Evolutionary conservation across 2,113 vertebrate genomes (phyloP).

Genomic region (Gobius niger): DNA sequence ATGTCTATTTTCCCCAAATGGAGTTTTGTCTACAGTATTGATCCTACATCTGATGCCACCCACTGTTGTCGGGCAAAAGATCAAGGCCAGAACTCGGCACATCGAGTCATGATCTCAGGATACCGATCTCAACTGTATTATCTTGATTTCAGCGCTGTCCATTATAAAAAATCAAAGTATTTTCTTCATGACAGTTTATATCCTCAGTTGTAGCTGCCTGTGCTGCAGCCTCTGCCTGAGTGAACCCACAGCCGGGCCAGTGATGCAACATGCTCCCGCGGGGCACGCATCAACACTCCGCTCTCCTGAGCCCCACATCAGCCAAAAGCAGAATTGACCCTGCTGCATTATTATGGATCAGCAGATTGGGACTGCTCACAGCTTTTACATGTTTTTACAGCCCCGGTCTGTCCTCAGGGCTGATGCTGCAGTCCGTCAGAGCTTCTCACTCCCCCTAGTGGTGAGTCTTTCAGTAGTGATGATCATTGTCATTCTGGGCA

Average conservation of each 20-base stretch:
- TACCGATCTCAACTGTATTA: too few species aligned
- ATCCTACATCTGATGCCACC: too few species aligned
- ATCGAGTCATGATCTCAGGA: too few species aligned
- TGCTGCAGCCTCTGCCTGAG: slow-evolving; percentile 47
- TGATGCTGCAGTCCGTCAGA: slow-evolving; percentile 41
- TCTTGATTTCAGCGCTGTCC: too few species aligned
- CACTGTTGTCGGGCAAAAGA: too few species aligned
- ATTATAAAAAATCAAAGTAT: too few species aligned
- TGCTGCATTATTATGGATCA: slow-evolving; percentile 9
- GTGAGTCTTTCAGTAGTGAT: slow-evolving; percentile 17
- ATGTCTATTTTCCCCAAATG: too few species aligned
- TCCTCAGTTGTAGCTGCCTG: too few species aligned
- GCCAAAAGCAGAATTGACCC: slow-evolving; percentile 20
- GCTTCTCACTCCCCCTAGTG: slow-evolving; percentile 53
- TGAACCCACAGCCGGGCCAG: slow-evolving; percentile 46
- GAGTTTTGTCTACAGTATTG: too few species aligned
- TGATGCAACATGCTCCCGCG: slow-evolving; percentile 49
- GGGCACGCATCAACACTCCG: slow-evolving; percentile 45
- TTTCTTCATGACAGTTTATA: too few species aligned
- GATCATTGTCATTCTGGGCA: slow-evolving; percentile 66
- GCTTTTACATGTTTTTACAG: slow-evolving; percentile 17
- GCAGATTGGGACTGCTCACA: slow-evolving; percentile 8
- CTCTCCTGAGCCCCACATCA: slow-evolving; percentile 22
- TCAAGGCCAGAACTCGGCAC: too few species aligned
- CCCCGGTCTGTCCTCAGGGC: slow-evolving; percentile 20